Conservation (phyloP, 2,888 invertebrate genomes). For the Agrenia bidenticulata region DNA sequence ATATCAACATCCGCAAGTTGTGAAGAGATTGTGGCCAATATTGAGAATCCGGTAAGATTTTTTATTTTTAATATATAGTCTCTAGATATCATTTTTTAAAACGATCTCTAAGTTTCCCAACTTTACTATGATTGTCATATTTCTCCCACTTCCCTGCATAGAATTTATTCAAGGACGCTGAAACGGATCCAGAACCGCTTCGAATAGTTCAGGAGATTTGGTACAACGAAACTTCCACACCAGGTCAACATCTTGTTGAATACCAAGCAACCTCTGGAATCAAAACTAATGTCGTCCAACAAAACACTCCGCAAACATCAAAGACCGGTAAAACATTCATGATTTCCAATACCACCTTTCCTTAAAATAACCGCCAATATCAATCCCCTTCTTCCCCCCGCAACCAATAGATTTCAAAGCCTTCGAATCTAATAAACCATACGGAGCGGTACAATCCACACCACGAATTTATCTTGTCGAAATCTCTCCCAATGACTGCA, state of each 20-base stretch:
- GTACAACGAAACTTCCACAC: constrained; percentile 25
- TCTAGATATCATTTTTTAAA: too few species aligned
- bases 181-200: constrained; percentile 17
- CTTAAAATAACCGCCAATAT: too few species aligned
- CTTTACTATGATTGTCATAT: too few species aligned
- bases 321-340: background rate
- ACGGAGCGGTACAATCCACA: background rate
- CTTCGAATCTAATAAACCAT: constrained; percentile 14
- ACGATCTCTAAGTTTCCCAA: too few species aligned
- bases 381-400: too few species aligned
- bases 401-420: constrained; percentile 12
- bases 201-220: constrained; percentile 14
- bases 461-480: background rate
- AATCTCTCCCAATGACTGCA: constrained; percentile 16
- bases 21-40: background rate
- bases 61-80: background rate
- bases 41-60: background rate
- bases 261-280: background rate
- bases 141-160: too few species aligned
- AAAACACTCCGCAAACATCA: background rate
- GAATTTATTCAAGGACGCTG: constrained; percentile 11
- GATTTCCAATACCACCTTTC: too few species aligned
- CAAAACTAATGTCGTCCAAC: background rate
- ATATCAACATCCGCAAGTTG: background rate
- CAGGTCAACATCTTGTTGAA: background rate